Conservation (phyloP, 1,140 invertebrate species). For the Pachyrhynchus sulphureomaculatus region DNA sequence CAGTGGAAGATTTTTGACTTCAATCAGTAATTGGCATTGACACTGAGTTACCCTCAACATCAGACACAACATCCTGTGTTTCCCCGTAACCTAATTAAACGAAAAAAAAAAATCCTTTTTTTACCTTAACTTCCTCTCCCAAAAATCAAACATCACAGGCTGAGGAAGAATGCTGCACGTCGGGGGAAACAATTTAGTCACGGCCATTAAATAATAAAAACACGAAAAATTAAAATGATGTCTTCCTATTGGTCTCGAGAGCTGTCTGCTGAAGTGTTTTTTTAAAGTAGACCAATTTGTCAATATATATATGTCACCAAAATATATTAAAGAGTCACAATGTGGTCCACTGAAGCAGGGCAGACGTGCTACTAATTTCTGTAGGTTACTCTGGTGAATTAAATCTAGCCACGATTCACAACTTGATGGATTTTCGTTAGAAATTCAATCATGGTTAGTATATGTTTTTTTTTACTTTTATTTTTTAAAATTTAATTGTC, state of each 20-base stretch:
- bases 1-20: slow-evolving; percentile 46
- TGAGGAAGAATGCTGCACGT: slow-evolving; percentile 11
- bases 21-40: slow-evolving; percentile 38
- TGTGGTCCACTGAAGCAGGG: slow-evolving; percentile 47
- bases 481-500: no score
- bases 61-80: not conserved
- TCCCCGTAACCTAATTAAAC: not conserved
- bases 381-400: slow-evolving; percentile 45
- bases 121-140: not conserved
- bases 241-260: slow-evolving; percentile 52
- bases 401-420: slow-evolving; percentile 35
- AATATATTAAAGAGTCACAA: not conserved
- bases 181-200: slow-evolving; percentile 13
- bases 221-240: slow-evolving; percentile 33
- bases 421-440: slow-evolving; percentile 41
- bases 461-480: slow-evolving; percentile 4
- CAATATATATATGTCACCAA: slow-evolving; percentile 31
- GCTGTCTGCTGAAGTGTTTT: slow-evolving; percentile 38
- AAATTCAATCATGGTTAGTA: slow-evolving; percentile 31
- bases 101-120: slow-evolving; percentile 5
- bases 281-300: slow-evolving; percentile 30
- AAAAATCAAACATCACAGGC: not conserved
- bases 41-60: not conserved
- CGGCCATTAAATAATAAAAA: slow-evolving; percentile 14
- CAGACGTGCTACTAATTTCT: slow-evolving; percentile 47